Evolutionary conservation across 2,888 invertebrate genomes (phyloP).

Genomic region (Rhamnusium bicolor): DNA sequence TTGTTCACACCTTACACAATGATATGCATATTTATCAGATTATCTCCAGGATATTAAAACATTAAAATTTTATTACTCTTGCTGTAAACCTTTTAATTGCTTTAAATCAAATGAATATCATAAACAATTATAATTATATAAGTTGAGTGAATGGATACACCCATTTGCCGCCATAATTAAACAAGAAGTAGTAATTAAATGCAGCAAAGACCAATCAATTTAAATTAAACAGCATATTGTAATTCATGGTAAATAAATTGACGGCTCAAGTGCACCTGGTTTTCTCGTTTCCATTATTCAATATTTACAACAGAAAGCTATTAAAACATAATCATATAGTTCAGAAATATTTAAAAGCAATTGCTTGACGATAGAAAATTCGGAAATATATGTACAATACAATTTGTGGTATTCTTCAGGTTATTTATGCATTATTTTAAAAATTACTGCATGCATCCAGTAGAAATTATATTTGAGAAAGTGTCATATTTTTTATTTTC

Average conservation of each 20-base stretch:
- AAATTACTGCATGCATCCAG: too few species aligned
- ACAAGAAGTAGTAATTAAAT: conserved; percentile 57
- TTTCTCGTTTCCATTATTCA: conserved; percentile 22
- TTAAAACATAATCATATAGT: not conserved
- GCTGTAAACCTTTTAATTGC: conserved; percentile 18
- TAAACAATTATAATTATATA: conserved; percentile 31
- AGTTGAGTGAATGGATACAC: conserved; percentile 51
- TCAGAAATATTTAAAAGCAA: too few species aligned
- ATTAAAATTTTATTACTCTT: conserved; percentile 3
- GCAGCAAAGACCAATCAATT: conserved; percentile 61
- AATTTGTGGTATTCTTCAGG: too few species aligned
- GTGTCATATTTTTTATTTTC: too few species aligned
- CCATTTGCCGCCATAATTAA: conserved; percentile 57
- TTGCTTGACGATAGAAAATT: not conserved
- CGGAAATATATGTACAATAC: too few species aligned
- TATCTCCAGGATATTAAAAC: conserved; percentile 4
- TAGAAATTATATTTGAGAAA: too few species aligned
- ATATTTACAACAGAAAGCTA: not conserved
- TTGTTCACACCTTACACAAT: not conserved
- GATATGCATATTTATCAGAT: not conserved
- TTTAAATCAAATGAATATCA: conserved; percentile 27
- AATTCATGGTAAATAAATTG: conserved; percentile 57
- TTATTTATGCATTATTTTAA: too few species aligned
- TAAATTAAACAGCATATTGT: conserved; percentile 58
- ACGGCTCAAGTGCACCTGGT: conserved; percentile 62